phyloP scores from a whole-genome alignment of 2,888 invertebrate species.

The Caenorhabditis becei region DNA sequence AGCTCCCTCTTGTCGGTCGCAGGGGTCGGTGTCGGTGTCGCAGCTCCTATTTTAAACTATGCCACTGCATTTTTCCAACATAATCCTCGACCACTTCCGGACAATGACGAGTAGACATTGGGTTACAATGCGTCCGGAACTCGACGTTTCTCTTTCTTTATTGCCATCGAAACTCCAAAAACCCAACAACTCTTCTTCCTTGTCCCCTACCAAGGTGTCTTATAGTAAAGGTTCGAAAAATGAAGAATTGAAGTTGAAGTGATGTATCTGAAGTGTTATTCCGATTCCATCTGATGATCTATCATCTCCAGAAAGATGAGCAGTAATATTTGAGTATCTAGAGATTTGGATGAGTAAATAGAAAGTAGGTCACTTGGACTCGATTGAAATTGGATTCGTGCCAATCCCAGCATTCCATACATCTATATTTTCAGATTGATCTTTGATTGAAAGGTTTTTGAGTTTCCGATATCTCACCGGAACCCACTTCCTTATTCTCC shows the following conservation, averaged over 20 bases:
- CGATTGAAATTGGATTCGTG: conserved; percentile 28
- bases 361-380: conserved; percentile 28
- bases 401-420: neutral
- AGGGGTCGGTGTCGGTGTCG: conserved; percentile 28
- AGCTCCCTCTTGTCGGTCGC: conserved; percentile 18
- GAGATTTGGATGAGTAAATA: conserved; percentile 46
- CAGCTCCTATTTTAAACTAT: conserved; percentile 53
- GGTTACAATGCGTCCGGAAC: conserved; percentile 50
- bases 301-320: conserved; percentile 42
- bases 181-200: conserved; percentile 2
- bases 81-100: conserved; percentile 55
- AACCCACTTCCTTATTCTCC: neutral
- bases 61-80: conserved; percentile 50
- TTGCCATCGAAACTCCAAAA: conserved; percentile 22
- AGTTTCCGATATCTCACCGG: neutral
- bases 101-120: conserved; percentile 51
- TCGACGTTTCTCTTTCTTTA: conserved; percentile 33
- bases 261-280: conserved; percentile 51
- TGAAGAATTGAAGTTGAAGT: conserved; percentile 23
- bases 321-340: conserved; percentile 25
- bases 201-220: neutral
- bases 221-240: conserved; percentile 28
- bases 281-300: neutral
- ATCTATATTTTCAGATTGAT: conserved; percentile 8
- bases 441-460: neutral